Conservation (phyloP, 1,140 invertebrate species). For the Drosophila murphyi region DNA sequence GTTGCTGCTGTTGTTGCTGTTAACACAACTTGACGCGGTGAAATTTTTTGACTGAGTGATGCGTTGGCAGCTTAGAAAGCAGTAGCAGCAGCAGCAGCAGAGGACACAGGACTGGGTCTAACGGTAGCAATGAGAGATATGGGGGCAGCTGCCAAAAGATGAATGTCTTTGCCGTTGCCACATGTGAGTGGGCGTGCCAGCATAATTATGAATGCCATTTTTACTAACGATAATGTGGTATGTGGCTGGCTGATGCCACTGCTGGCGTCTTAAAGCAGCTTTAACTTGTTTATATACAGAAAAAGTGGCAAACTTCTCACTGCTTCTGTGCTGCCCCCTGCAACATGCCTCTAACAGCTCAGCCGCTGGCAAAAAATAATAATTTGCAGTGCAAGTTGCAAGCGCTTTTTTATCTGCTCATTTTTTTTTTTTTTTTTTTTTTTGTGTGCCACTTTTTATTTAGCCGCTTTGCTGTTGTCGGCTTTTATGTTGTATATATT, state of each 20-base stretch:
- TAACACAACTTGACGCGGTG: constrained; percentile 72
- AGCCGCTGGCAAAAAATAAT: constrained; percentile 73
- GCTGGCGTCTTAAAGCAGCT: constrained; percentile 38
- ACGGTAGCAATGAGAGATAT: too few species aligned
- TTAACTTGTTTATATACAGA: constrained; percentile 26
- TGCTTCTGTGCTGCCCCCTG: not conserved
- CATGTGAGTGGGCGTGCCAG: constrained; percentile 48
- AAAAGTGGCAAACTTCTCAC: not conserved
- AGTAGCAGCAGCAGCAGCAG: constrained; percentile 12
- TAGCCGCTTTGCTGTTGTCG: constrained; percentile 26
- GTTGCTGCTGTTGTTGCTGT: constrained; percentile 16
- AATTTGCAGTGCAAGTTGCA: constrained; percentile 75
- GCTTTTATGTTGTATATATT: constrained; percentile 58
- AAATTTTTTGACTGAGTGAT: constrained; percentile 81
- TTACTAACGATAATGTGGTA: constrained; percentile 41
- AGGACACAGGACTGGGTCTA: constrained; percentile 2
- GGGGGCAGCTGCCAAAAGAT: constrained; percentile 57
- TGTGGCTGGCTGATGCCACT: not conserved
- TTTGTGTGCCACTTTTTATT: constrained; percentile 66
- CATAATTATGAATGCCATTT: constrained; percentile 77
- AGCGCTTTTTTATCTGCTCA: constrained; percentile 11
- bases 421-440: constrained; percentile 45
- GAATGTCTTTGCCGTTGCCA: constrained; percentile 66
- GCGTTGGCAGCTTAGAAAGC: constrained; percentile 46
- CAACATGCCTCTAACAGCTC: constrained; percentile 14